phyloP scores from a whole-genome alignment of 2,113 vertebrate species.

The Syngnathus scovelli region DNA sequence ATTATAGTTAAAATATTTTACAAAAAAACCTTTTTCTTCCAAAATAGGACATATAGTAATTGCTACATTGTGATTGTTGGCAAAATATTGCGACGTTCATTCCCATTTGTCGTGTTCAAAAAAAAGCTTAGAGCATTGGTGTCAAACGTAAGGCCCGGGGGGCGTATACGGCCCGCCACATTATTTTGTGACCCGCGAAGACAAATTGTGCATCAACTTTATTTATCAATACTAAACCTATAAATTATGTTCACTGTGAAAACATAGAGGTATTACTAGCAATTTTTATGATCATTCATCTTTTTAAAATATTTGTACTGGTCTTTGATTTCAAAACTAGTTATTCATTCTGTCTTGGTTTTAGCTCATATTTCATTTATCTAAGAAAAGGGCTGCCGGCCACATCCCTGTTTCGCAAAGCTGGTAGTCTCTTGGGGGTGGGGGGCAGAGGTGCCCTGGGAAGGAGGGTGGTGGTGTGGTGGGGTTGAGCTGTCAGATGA shows the following conservation, averaged over 20 bases:
- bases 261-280: too few species aligned
- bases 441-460: conserved; percentile 38
- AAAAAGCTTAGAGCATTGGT: conserved; percentile 9
- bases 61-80: neutral
- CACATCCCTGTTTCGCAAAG: conserved; percentile 49
- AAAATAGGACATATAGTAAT: neutral
- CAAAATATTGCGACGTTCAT: neutral
- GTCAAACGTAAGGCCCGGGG: neutral
- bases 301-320: too few species aligned
- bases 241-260: too few species aligned
- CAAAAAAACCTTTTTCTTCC: neutral
- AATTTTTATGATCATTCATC: too few species aligned
- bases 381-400: conserved; percentile 38
- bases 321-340: too few species aligned
- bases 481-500: conserved; percentile 67
- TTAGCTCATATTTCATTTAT: conserved; percentile 7
- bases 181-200: too few species aligned
- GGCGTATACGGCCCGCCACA: too few species aligned
- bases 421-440: conserved; percentile 39
- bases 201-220: too few species aligned
- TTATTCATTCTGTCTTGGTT: conserved; percentile 21
- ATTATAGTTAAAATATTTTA: neutral
- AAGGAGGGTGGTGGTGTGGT: conserved; percentile 50
- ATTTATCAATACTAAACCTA: too few species aligned
- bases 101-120: neutral